Conservation (phyloP, 2,888 invertebrate genomes). For the Lymantria monacha region DNA sequence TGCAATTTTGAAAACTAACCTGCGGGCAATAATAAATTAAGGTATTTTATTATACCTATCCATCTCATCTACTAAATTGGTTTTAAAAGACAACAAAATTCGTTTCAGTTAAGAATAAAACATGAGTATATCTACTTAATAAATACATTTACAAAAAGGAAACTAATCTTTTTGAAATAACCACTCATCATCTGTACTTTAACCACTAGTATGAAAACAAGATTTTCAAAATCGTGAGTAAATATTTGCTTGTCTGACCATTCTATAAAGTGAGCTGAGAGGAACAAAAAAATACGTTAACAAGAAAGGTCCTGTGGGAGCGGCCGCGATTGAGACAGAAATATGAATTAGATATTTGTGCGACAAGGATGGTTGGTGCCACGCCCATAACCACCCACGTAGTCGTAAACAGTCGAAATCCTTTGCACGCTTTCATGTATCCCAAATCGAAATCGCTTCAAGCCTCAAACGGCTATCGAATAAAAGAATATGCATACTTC, state of each 20-base stretch:
- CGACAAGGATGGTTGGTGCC: constrained; percentile 58
- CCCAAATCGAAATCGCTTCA: constrained; percentile 79
- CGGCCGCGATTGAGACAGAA: constrained; percentile 62
- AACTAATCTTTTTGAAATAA: constrained; percentile 39
- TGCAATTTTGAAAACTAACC: too few relatives aligned
- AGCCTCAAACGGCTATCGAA: constrained; percentile 51
- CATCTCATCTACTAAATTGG: too few relatives aligned
- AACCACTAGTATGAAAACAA: constrained; percentile 70
- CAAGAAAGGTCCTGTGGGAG: constrained; percentile 81
- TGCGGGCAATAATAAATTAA: too few relatives aligned
- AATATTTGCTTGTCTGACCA: constrained; percentile 80
- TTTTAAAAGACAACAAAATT: too few relatives aligned
- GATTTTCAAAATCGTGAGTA: constrained; percentile 79
- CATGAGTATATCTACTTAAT: too few relatives aligned
- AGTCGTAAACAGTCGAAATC: constrained; percentile 81
- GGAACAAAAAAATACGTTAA: constrained; percentile 77
- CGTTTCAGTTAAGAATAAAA: too few relatives aligned
- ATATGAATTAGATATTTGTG: constrained; percentile 34
- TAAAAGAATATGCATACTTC: constrained; percentile 50
- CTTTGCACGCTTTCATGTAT: constrained; percentile 81
- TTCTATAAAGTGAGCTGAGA: constrained; percentile 70
- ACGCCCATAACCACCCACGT: constrained; percentile 82
- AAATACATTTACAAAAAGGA: constrained; percentile 3
- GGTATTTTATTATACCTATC: too few relatives aligned
- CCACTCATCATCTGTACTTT: constrained; percentile 57